Evolutionary conservation across 2,113 vertebrate species (phyloP).

Genomic region (Morone chrysops): DNA sequence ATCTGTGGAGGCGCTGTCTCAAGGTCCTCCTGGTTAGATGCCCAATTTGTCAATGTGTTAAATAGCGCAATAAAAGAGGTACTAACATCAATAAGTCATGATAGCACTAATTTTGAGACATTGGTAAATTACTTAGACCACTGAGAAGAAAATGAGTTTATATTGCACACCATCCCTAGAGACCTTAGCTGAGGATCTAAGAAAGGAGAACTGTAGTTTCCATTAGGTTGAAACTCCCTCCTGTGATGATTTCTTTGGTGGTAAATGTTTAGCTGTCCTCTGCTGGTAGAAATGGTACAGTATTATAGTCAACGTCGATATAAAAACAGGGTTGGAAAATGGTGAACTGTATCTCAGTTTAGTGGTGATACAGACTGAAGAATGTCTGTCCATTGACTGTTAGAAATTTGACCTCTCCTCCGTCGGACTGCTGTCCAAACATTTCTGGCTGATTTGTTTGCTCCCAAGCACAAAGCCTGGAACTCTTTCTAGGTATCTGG

Average conservation of each 20-base stretch:
- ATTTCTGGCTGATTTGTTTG: slow-evolving; percentile 41
- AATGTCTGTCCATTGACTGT: slow-evolving; percentile 4
- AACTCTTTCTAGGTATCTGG: slow-evolving; percentile 30
- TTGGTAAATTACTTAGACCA: not conserved
- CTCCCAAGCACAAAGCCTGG: slow-evolving; percentile 23
- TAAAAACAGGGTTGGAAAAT: slow-evolving; percentile 7
- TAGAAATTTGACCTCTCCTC: slow-evolving; percentile 17
- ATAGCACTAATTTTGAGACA: not conserved
- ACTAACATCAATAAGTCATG: not conserved
- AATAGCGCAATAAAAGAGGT: not conserved
- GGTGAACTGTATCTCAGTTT: not conserved
- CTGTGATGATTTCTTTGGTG: not conserved
- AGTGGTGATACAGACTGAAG: not conserved
- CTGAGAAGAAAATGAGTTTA: not conserved
- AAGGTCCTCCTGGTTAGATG: not conserved
- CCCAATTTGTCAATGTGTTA: not conserved
- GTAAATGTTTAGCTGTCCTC: not conserved
- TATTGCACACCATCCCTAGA: not conserved
- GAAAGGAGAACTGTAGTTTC: slow-evolving; percentile 4
- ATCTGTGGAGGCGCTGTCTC: not conserved
- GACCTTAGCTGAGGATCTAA: not conserved
- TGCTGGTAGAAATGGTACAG: not conserved
- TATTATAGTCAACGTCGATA: not conserved
- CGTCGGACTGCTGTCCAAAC: slow-evolving; percentile 42
- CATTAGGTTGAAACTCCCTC: slow-evolving; percentile 8